Percentiles rank a stretch among this genome's conserved stretches.
Conservation (phyloP, 2,888 invertebrate genomes). For the Nymphalis c-album region DNA sequence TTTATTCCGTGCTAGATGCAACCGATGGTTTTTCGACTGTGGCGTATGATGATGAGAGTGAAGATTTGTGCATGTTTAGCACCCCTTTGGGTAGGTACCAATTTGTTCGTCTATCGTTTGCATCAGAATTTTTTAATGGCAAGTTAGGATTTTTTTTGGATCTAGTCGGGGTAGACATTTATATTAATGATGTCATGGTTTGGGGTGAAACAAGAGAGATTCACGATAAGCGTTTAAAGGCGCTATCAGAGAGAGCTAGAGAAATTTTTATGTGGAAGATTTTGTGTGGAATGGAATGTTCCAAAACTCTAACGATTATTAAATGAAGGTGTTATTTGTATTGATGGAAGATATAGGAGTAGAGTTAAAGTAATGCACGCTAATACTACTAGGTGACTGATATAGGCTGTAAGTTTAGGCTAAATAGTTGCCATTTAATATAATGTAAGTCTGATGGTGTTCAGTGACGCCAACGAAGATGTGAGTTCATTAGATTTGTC, state of each 20-base stretch:
- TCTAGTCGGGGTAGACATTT: constrained; percentile 27
- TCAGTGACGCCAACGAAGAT: no score
- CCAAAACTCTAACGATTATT: no score
- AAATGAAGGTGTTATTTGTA: no score
- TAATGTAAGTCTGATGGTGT: no score
- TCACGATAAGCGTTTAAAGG: constrained; percentile 30
- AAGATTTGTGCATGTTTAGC: neutral
- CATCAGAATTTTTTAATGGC: constrained; percentile 40
- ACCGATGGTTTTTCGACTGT: neutral
- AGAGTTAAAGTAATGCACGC: no score
- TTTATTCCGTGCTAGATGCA: neutral
- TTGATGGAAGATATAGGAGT: no score
- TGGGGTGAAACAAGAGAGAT: constrained; percentile 25
- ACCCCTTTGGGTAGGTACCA: constrained; percentile 23
- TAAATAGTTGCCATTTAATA: no score
- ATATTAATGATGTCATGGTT: constrained; percentile 34
- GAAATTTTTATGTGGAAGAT: no score
- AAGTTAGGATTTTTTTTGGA: constrained; percentile 31
- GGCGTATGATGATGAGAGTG: neutral
- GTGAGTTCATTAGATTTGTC: no score
- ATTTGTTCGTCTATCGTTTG: constrained; percentile 39
- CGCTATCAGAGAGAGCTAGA: constrained; percentile 28
- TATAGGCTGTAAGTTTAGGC: no score
- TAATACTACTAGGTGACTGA: no score
- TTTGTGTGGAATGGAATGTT: no score